These are phyloP conservation scores for Psix sp. DNA, from an alignment of 1,140 invertebrate genomes.

Conservation along the genomic window DNA sequence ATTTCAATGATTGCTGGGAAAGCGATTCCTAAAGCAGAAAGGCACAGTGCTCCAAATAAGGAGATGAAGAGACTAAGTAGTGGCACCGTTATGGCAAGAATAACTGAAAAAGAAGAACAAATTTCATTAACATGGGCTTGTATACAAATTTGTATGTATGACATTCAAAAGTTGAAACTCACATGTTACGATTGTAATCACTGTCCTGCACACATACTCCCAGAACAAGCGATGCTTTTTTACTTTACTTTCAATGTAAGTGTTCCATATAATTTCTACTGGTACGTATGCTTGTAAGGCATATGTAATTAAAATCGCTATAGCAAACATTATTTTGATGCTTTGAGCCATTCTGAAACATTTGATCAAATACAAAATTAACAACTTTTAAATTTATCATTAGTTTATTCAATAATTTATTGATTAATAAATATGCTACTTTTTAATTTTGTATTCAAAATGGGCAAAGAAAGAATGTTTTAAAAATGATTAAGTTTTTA, in stretches of 20 bases:
- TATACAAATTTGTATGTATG: no score
- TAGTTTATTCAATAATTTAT: no score
- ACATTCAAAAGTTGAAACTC: no score
- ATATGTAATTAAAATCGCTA: constrained; percentile 90
- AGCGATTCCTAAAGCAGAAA: constrained; percentile 90
- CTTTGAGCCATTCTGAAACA: constrained; percentile 78
- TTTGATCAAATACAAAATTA: no score
- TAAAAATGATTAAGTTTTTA: no score
- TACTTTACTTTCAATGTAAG: constrained; percentile 75
- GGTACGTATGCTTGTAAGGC: constrained; percentile 93
- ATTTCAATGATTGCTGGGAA: constrained; percentile 91
- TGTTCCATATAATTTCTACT: constrained; percentile 91
- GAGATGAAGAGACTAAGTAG: constrained; percentile 93
- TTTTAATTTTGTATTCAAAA: no score
- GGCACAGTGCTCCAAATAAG: constrained; percentile 90
- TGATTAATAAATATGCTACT: no score
- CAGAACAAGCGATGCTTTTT: constrained; percentile 74
- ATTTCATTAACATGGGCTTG: constrained; percentile 1
- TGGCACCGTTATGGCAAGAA: constrained; percentile 86
- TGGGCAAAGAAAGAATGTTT: no score
- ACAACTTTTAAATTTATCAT: no score
- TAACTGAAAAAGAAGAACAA: constrained; percentile 79
- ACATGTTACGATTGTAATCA: constrained; percentile 87
- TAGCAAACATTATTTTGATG: constrained; percentile 86
- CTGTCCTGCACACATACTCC: constrained; percentile 83